Percentiles rank a stretch among this genome's conserved stretches.
phyloP scores from a whole-genome alignment of 2,888 invertebrate genomes.

The Scaptomyza parva region DNA sequence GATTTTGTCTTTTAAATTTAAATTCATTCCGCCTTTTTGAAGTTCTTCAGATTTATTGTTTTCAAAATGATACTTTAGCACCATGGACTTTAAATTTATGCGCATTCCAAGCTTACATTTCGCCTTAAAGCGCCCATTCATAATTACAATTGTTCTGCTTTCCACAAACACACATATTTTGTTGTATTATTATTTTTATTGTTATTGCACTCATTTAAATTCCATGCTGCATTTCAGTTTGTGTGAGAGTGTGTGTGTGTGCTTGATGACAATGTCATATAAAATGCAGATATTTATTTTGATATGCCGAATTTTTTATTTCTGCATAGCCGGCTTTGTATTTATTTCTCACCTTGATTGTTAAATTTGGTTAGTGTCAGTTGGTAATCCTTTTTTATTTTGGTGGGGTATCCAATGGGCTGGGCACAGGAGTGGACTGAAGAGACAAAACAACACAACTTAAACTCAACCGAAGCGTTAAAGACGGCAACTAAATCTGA shows the following conservation, averaged over 20 bases:
- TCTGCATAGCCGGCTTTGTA: constrained; percentile 6
- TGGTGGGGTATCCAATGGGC: constrained; percentile 48
- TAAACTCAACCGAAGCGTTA: constrained; percentile 70
- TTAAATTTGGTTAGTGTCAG: constrained; percentile 54
- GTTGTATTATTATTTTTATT: constrained; percentile 37
- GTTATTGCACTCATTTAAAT: constrained; percentile 61
- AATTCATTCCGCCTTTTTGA: neutral
- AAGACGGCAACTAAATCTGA: constrained; percentile 83
- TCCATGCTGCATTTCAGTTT: constrained; percentile 48
- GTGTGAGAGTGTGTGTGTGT: constrained; percentile 5
- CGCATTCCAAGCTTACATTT: constrained; percentile 5
- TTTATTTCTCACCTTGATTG: constrained; percentile 62
- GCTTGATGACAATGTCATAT: constrained; percentile 23
- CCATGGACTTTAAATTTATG: constrained; percentile 12
- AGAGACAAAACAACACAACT: constrained; percentile 21
- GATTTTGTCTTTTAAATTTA: constrained; percentile 12
- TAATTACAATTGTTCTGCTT: constrained; percentile 34
- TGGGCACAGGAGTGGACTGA: constrained; percentile 34
- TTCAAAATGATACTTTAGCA: neutral
- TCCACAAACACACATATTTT: constrained; percentile 48
- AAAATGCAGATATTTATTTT: constrained; percentile 21
- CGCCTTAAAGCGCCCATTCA: constrained; percentile 15
- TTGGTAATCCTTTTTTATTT: constrained; percentile 61
- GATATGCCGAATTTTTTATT: constrained; percentile 13
- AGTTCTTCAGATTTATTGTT: constrained; percentile 16